Conservation (phyloP, 2,888 invertebrate species). For the Pandemis corylana region DNA sequence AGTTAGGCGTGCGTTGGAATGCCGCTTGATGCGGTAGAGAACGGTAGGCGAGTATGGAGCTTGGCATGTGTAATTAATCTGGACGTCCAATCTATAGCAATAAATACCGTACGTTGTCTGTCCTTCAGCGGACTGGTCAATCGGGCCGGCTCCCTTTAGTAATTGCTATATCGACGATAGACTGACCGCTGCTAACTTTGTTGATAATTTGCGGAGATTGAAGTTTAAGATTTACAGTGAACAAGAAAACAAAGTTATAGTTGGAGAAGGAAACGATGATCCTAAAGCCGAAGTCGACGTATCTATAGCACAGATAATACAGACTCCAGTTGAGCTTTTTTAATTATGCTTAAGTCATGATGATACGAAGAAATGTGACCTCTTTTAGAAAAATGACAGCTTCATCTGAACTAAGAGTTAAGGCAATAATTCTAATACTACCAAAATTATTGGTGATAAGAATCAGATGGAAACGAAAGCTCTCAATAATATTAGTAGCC, state of each 20-base stretch:
- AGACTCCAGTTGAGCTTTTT: too few relatives aligned
- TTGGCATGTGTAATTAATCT: constrained; percentile 75
- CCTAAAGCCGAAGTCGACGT: too few relatives aligned
- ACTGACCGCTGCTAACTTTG: not conserved
- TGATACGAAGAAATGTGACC: too few relatives aligned
- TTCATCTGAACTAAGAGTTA: not conserved
- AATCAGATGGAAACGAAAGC: not conserved
- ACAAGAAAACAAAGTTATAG: not conserved
- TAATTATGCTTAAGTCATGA: too few relatives aligned
- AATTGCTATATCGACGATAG: constrained; percentile 64
- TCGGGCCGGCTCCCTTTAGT: constrained; percentile 58
- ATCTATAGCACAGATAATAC: too few relatives aligned
- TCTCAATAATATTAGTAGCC: not conserved
- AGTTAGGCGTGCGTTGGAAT: constrained; percentile 63
- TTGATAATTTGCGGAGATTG: not conserved
- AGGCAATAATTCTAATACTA: not conserved
- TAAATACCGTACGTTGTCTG: constrained; percentile 74
- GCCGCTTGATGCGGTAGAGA: constrained; percentile 65
- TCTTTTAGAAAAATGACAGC: too few relatives aligned
- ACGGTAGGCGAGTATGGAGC: constrained; percentile 51
- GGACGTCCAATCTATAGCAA: constrained; percentile 75
- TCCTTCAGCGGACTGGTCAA: constrained; percentile 72
- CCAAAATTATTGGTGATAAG: too few relatives aligned
- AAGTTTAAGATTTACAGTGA: too few relatives aligned
- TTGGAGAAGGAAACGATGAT: not conserved